A percentile compares a stretch with the other conserved stretches of the same genome.
Evolutionary conservation across 2,797 vertebrate species (phyloP).

Genomic region (Eremophila alpestris): DNA sequence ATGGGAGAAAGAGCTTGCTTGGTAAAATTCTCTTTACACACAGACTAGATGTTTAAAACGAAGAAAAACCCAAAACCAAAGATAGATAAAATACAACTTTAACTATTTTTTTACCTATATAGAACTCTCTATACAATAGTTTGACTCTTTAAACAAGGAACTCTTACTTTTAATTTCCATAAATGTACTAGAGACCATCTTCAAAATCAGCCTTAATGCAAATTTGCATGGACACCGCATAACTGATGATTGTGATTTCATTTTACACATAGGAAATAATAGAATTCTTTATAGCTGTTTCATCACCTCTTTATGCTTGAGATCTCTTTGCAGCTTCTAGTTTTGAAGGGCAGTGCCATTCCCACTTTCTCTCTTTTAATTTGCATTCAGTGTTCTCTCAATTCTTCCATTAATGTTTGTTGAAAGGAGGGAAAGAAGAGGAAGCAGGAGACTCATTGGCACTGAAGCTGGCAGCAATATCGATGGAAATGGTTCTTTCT

Average conservation of each 20-base stretch:
- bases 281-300: background rate
- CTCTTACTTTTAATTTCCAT: background rate
- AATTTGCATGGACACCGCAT: background rate
- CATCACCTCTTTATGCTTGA: background rate
- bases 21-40: background rate
- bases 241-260: rapidly evolving
- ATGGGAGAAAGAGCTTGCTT: background rate
- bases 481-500: background rate
- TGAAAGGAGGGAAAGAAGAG: background rate
- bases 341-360: background rate
- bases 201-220: background rate
- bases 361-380: background rate
- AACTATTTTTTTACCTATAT: background rate
- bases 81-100: background rate
- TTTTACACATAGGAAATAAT: background rate
- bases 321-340: background rate
- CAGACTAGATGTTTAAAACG: background rate
- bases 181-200: background rate
- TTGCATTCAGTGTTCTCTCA: background rate
- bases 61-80: background rate
- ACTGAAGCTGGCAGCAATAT: background rate
- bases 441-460: background rate
- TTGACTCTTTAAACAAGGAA: background rate
- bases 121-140: background rate
- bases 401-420: background rate